Base-by-base conservation (phyloP, 37 sponge, comb jelly and placozoan genomes). In the Aplysina aerophoba region DNA sequence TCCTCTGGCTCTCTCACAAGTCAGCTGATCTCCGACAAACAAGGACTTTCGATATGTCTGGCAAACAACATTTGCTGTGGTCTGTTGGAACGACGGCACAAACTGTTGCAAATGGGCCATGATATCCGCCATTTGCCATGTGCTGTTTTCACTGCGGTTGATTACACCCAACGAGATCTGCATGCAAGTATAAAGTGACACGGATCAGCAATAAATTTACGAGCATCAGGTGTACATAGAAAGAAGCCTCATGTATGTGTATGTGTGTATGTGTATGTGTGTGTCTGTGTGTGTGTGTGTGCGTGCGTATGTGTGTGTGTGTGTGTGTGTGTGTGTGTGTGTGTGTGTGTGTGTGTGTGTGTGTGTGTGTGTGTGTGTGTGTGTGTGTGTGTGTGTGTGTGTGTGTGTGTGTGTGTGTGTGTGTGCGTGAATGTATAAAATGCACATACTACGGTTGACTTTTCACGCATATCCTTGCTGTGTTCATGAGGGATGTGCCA, bases 111-210 rank as follows among this genome's bases (percentile, higher is more conserved):
- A 65, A 20, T 8, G 13, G 66, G 66, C 66, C 66, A 65, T 65
- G 66, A 65, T 65, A 16, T 65, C 66, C 12, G 66, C 66, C 66
- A 65, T 65, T 30, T 65, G 30, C 66, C 66, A 65, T 25, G 66
- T 65, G 66, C 22, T 30, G 27, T 65, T 65, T 16, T 65, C 66
- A 65, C 27, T 65, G 12, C 66, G 66, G 27, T 65, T 16, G 27
- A 65, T 65, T 65, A 65, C 66, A 8, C 66, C 66, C 22, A 65
- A 30, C 28, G 66, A 30, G 66, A 65, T 30, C 66, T 65, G 27
- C 15, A 11, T 30, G 22, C 28, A 12, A 20, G 11, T 30, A 65
- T 11, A 65, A 30, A 65, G 6, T 30, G 22, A 65, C 59, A 57
- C 17, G 17, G n/a, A n/a, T n/a, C n/a, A n/a, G n/a, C n/a, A 57